These are phyloP conservation scores for Acronicta leporina DNA, from an alignment of 2,888 invertebrate species.

Conservation along the genomic window DNA sequence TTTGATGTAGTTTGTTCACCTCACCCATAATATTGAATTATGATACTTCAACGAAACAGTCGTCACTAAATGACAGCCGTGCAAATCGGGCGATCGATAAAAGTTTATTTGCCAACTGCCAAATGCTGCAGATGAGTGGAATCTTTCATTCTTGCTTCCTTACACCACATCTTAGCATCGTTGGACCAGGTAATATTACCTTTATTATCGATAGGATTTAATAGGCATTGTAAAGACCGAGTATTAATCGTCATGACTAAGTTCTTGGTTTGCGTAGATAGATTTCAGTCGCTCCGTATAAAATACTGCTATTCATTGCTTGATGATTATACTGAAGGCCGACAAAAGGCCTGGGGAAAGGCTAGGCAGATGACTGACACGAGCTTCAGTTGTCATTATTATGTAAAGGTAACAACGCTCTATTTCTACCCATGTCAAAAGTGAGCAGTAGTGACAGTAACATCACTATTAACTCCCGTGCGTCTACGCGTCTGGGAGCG, in stretches of 20 bases:
- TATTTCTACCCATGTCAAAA: slow-evolving; percentile 38
- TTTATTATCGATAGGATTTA: too few relatives aligned
- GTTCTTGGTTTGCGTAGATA: too few relatives aligned
- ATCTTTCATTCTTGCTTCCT: background rate
- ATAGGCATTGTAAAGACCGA: too few relatives aligned
- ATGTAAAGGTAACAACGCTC: slow-evolving; percentile 33
- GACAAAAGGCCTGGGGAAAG: background rate
- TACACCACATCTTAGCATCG: background rate
- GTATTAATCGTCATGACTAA: too few relatives aligned
- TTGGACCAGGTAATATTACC: too few relatives aligned
- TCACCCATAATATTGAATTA: slow-evolving; percentile 21
- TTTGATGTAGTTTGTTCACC: slow-evolving; percentile 49
- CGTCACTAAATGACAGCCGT: background rate
- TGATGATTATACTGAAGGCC: background rate
- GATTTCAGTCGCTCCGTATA: background rate
- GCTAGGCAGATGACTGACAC: slow-evolving; percentile 6
- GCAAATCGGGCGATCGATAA: background rate
- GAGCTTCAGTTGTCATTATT: slow-evolving; percentile 27
- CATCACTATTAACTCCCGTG: slow-evolving; percentile 53
- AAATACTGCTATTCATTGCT: background rate
- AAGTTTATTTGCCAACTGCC: background rate
- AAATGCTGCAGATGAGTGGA: background rate
- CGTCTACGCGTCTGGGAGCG: slow-evolving; percentile 71
- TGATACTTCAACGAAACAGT: slow-evolving; percentile 5
- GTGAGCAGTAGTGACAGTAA: slow-evolving; percentile 29